Conservation (phyloP, 2,888 invertebrate species). For the Dryocosmus kuriphilus region DNA sequence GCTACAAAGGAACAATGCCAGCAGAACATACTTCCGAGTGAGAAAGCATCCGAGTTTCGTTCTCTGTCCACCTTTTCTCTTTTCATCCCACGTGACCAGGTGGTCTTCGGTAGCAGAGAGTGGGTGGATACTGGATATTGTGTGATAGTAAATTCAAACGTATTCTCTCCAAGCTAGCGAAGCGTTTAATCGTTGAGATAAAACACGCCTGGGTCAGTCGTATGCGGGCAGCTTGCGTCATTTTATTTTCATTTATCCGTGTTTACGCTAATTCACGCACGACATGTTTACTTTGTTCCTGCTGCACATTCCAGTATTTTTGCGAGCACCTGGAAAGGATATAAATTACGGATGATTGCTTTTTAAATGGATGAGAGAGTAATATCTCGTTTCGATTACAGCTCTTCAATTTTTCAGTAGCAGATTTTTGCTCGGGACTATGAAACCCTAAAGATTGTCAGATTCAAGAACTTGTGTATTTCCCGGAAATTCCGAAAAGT, state of each 20-base stretch:
- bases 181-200: slow-evolving; percentile 38
- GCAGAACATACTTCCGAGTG: slow-evolving; percentile 5
- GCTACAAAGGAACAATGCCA: slow-evolving; percentile 23
- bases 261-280: slow-evolving; percentile 19
- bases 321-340: not conserved
- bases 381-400: not conserved
- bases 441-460: no score
- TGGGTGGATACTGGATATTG: slow-evolving; percentile 22
- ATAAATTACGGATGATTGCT: not conserved
- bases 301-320: not conserved
- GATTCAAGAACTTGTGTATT: not conserved
- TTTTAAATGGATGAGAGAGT: not conserved
- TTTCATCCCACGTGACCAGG: slow-evolving; percentile 7
- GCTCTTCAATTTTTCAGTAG: no score
- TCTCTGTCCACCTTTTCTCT: slow-evolving; percentile 23
- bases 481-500: not conserved
- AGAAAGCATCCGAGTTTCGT: not conserved
- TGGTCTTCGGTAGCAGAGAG: slow-evolving; percentile 23
- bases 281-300: slow-evolving; percentile 13
- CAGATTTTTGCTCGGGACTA: no score
- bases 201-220: slow-evolving; percentile 34
- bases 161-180: slow-evolving; percentile 14
- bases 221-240: slow-evolving; percentile 18
- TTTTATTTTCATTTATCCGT: slow-evolving; percentile 9
- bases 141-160: slow-evolving; percentile 28